These are phyloP conservation scores for Euthynnus affinis DNA, from an alignment of 2,797 vertebrate species.

Conservation along the genomic window DNA sequence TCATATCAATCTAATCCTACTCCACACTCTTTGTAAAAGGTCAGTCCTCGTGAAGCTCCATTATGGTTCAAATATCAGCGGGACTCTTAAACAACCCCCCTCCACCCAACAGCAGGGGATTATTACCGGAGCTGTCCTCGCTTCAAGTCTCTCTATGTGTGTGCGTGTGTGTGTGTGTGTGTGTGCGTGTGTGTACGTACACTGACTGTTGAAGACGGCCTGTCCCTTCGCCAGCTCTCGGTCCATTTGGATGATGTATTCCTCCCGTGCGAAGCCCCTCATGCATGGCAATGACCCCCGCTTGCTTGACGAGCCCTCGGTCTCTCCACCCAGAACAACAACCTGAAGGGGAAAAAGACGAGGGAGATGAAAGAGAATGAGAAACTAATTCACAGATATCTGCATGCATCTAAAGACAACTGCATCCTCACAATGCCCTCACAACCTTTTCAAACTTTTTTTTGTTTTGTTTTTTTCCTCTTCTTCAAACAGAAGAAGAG, in stretches of 20 bases:
- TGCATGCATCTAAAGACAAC: neutral
- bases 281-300: slow-evolving; percentile 59
- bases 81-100: slow-evolving; percentile 62
- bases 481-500: neutral
- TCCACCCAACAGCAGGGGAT: slow-evolving; percentile 69
- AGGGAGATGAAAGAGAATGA: neutral
- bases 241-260: slow-evolving; percentile 67
- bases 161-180: slow-evolving; percentile 19
- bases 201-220: slow-evolving; percentile 76
- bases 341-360: slow-evolving; percentile 48
- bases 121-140: slow-evolving; percentile 55
- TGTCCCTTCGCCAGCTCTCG: slow-evolving; percentile 71
- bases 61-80: slow-evolving; percentile 66
- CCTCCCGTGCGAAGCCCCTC: slow-evolving; percentile 75
- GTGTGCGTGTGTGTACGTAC: slow-evolving; percentile 35
- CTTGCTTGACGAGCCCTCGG: slow-evolving; percentile 19
- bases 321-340: slow-evolving; percentile 34
- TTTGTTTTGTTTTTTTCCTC: no score
- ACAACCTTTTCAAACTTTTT: neutral
- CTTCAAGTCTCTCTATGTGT: slow-evolving; percentile 13
- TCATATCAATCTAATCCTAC: slow-evolving; percentile 36
- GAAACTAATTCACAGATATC: neutral
- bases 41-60: slow-evolving; percentile 44
- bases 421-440: neutral
- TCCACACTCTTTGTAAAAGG: slow-evolving; percentile 44